Conservation (phyloP, 2,113 vertebrate genomes). For the Calidris pygmaea region DNA sequence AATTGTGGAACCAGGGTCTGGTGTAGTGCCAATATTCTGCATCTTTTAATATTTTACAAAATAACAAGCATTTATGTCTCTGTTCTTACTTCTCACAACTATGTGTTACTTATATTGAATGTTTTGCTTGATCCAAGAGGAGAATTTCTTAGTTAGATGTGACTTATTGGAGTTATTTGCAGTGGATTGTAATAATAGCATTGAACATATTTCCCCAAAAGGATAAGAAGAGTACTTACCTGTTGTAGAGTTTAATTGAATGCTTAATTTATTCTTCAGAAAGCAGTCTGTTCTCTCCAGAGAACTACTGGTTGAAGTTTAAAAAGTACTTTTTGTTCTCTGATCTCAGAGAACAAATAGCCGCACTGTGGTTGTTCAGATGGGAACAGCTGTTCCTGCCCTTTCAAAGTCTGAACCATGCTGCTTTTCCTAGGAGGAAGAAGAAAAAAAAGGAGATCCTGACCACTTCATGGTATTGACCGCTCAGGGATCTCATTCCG, state of each 20-base stretch:
- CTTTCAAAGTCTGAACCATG: not conserved
- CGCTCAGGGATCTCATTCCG: not conserved
- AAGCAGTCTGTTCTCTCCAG: constrained; percentile 20
- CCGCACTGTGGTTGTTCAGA: not conserved
- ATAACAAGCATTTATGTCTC: not conserved
- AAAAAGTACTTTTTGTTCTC: constrained; percentile 9
- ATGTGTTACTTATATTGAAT: not conserved
- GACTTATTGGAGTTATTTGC: not conserved
- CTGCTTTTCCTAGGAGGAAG: not conserved
- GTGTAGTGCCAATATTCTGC: not conserved
- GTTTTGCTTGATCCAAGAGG: not conserved
- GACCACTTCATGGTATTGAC: not conserved
- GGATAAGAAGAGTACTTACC: not conserved
- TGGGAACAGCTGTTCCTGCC: not conserved
- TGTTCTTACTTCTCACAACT: not conserved
- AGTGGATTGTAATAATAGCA: not conserved
- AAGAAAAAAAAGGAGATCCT: not conserved
- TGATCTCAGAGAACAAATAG: constrained; percentile 12
- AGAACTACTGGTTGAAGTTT: not conserved
- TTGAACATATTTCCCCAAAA: not conserved
- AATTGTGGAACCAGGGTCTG: no score
- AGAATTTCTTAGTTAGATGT: not conserved
- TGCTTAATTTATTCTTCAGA: constrained; percentile 50
- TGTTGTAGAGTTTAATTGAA: constrained; percentile 40
- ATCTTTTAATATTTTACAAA: not conserved